Percentiles rank a stretch among this genome's conserved stretches.
phyloP scores from a whole-genome alignment of 2,888 invertebrate genomes.

The Abrostola tripartita region DNA sequence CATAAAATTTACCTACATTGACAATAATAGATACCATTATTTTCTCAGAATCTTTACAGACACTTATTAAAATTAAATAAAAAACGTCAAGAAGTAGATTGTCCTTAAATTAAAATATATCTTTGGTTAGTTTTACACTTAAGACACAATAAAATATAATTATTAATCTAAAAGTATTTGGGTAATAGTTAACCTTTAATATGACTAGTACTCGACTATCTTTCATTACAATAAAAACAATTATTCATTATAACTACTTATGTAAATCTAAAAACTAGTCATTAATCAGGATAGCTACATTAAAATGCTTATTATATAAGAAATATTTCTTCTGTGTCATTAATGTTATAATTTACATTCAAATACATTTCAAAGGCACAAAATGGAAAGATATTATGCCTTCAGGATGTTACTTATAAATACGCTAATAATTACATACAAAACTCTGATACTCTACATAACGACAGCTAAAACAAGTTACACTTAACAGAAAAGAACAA shows the following conservation, averaged over 20 bases:
- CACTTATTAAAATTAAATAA: too few species aligned
- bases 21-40: too few species aligned
- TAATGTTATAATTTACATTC: slow-evolving; percentile 4
- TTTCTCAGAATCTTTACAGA: too few species aligned
- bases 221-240: slow-evolving; percentile 16
- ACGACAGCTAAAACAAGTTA: slow-evolving; percentile 36
- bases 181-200: slow-evolving; percentile 23
- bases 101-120: slow-evolving; percentile 15
- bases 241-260: slow-evolving; percentile 11
- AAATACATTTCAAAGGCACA: slow-evolving; percentile 24
- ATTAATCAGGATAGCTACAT: slow-evolving; percentile 32
- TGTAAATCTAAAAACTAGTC: slow-evolving; percentile 24
- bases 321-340: slow-evolving; percentile 3
- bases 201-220: slow-evolving; percentile 59
- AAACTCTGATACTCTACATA: background rate
- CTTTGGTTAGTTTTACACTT: slow-evolving; percentile 45
- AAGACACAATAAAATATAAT: slow-evolving; percentile 39
- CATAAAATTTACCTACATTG: too few species aligned
- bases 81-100: too few species aligned
- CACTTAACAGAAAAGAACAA: slow-evolving; percentile 25
- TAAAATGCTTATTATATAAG: slow-evolving; percentile 48
- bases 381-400: slow-evolving; percentile 37
- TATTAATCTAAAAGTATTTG: slow-evolving; percentile 9
- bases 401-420: background rate
- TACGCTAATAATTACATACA: slow-evolving; percentile 10